Base-by-base conservation (phyloP, 1,140 invertebrate genomes). In the Bombus confusus region DNA sequence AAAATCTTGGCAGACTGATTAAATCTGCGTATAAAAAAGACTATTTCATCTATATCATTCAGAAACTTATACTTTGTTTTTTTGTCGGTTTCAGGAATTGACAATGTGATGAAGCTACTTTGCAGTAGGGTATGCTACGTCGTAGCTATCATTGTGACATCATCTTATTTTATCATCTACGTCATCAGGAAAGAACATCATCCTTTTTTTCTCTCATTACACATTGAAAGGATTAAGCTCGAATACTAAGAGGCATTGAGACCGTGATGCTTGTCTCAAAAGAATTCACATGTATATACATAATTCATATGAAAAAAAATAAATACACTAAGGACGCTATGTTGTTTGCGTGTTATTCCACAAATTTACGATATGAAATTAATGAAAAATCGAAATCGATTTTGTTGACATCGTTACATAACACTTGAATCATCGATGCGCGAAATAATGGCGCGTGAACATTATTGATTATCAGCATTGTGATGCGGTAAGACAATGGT, bases 101-200 rank as follows among this genome's bases (percentile, higher is more conserved):
- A 95, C 94, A 91, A 95, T 95, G 95, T 95, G 93, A 95, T 95
- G 90, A 93, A 93, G 83, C 88, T 88, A 87, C 72, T 86, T 89
- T 80, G 52, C 83, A 90, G 74, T 93, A 93, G 86, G 80, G 66
- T 92, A 83, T 84, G 80, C 86, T 87, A 90, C 83, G 78, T 88
- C 80, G 64, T 90, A 85, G 78, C 72, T 91, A 71, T 79, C 83
- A 83, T 87, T 89, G 77, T 87, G 71, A 94, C 88, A 80, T 92
- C 86, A 91, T 80, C 37, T 91, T 90, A 91, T 93, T 94, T 92
- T 90, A 91, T 93, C 90, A 92, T 91, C 85, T 77, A 73, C 88
- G 86, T 83, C 82, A 88, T 85, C 73, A 82, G 41, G 71, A 71
- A 64, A 78, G 72, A 72, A 31, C 57, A 77, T 83, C 66, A 76